Conservation (phyloP, 2,113 vertebrate genomes). For the Antechinus stuartii region DNA sequence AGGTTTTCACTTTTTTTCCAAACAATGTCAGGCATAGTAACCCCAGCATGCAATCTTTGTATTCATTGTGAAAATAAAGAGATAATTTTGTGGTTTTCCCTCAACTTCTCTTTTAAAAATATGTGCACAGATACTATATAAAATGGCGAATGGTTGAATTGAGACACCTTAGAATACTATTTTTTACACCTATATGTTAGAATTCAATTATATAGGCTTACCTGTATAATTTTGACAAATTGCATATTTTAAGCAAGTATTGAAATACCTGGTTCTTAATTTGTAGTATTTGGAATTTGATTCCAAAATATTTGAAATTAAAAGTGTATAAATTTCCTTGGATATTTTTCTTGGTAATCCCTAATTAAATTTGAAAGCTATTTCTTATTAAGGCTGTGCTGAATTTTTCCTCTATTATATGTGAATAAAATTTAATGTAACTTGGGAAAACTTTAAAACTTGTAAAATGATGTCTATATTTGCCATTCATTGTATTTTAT, state of each 20-base stretch:
- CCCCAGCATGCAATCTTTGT: background rate
- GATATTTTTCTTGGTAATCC: background rate
- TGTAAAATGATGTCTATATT: background rate
- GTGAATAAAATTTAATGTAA: background rate
- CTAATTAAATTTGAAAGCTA: background rate
- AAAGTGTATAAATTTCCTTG: background rate
- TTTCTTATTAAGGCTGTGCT: background rate
- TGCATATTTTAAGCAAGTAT: background rate
- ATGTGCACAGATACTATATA: background rate
- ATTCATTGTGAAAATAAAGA: slow-evolving; percentile 10
- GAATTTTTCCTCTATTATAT: background rate
- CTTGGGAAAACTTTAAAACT: slow-evolving; percentile 37
- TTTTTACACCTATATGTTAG: background rate
- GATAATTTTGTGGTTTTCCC: background rate
- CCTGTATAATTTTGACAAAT: background rate
- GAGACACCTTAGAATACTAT: slow-evolving; percentile 3
- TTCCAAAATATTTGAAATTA: background rate
- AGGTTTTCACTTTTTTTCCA: background rate
- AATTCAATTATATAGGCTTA: background rate
- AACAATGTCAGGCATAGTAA: too few species aligned
- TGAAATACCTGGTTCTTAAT: background rate
- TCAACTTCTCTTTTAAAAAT: slow-evolving; percentile 35
- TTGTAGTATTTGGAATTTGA: background rate
- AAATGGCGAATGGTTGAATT: slow-evolving; percentile 1
- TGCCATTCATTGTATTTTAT: slow-evolving; percentile 32